Percentiles rank a stretch among this genome's conserved stretches.
These are phyloP conservation scores for Leistus spinibarbis DNA, from an alignment of 2,888 invertebrate species.

Conservation along the genomic window DNA sequence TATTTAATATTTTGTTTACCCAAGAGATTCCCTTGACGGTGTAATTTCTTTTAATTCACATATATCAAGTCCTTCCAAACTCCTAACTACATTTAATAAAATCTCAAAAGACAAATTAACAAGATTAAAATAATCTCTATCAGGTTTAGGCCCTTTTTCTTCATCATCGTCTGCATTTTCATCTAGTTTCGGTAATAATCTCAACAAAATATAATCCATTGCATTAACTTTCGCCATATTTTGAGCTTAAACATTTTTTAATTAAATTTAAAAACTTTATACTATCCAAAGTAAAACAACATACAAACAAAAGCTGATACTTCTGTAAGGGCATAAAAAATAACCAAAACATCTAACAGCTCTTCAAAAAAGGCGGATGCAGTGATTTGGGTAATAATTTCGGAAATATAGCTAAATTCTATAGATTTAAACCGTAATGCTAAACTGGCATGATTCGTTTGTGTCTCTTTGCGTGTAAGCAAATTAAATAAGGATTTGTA, in stretches of 20 bases:
- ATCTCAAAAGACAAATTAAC: conserved; percentile 39
- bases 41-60: conserved; percentile 8
- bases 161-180: background rate
- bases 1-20: conserved; percentile 18
- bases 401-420: conserved; percentile 52
- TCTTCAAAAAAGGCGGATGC: conserved; percentile 47
- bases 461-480: background rate
- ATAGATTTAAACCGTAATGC: conserved; percentile 44
- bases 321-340: conserved; percentile 49
- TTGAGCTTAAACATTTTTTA: conserved; percentile 47
- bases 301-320: conserved; percentile 51
- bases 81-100: conserved; percentile 25
- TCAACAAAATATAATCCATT: conserved; percentile 51
- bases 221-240: conserved; percentile 51
- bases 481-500: conserved; percentile 12
- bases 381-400: conserved; percentile 51
- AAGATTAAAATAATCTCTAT: background rate
- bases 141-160: background rate
- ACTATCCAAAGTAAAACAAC: conserved; percentile 38
- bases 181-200: conserved; percentile 49
- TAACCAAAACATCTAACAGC: background rate
- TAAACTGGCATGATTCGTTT: conserved; percentile 1
- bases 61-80: conserved; percentile 14
- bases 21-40: conserved; percentile 29
- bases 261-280: conserved; percentile 4